phyloP scores from a whole-genome alignment of 2,888 invertebrate species.

The Philonicus albiceps region DNA sequence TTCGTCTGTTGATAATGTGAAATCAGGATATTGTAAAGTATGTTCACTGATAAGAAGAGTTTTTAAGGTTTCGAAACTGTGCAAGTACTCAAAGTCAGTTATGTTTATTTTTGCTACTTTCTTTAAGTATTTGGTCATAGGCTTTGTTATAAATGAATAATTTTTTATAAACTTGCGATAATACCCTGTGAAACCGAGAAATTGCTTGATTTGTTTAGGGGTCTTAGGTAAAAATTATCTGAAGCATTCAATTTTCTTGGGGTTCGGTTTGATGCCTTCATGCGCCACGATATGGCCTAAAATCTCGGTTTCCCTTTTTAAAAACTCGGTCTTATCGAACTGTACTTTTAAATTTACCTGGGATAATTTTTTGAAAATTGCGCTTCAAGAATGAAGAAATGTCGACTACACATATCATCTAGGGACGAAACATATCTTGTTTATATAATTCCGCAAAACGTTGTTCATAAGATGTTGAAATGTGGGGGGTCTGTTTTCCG shows the following conservation, averaged over 20 bases:
- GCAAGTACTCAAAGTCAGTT: conserved; percentile 17
- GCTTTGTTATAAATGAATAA: conserved; percentile 54
- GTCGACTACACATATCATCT: neutral
- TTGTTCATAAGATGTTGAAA: neutral
- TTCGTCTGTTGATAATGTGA: conserved; percentile 54
- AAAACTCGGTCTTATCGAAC: conserved; percentile 47
- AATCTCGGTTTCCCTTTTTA: conserved; percentile 49
- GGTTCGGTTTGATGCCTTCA: conserved; percentile 50
- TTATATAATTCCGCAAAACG: conserved; percentile 53
- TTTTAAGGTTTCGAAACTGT: conserved; percentile 31
- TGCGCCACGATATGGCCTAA: conserved; percentile 52
- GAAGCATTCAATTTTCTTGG: conserved; percentile 45
- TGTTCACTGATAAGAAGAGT: conserved; percentile 1
- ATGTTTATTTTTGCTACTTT: conserved; percentile 42
- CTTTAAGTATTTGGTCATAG: conserved; percentile 40
- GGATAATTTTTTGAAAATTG: conserved; percentile 45
- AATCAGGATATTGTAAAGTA: conserved; percentile 47
- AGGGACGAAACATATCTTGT: conserved; percentile 44
- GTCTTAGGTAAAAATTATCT: conserved; percentile 48
- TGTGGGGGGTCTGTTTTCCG: no score
- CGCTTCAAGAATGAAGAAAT: conserved; percentile 41
- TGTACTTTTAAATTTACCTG: neutral
- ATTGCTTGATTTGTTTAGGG: conserved; percentile 45
- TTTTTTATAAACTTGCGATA: conserved; percentile 54
- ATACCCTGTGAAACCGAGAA: conserved; percentile 44